Conservation (phyloP, 2,888 invertebrate genomes). For the Carcina quercana region DNA sequence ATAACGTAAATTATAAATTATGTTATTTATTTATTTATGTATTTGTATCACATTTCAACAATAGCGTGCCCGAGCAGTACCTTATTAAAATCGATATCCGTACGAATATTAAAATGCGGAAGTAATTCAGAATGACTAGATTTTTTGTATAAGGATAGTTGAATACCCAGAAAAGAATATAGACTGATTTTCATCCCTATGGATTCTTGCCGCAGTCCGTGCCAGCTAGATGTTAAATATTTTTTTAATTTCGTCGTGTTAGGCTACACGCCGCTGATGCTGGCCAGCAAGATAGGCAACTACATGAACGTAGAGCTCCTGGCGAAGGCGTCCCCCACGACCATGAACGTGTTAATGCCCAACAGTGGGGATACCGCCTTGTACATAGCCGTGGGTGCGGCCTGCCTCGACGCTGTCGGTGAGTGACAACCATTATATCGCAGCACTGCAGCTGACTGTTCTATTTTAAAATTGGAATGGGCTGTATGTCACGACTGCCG, state of each 20-base stretch:
- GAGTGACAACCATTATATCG: constrained; percentile 14
- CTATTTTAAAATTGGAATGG: background rate
- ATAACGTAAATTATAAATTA: too few species aligned
- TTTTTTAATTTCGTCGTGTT: constrained; percentile 1
- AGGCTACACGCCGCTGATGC: constrained; percentile 69
- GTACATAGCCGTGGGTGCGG: constrained; percentile 53
- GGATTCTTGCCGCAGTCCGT: too few species aligned
- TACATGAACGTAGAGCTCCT: constrained; percentile 42
- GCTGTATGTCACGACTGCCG: background rate
- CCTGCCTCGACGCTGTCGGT: constrained; percentile 43
- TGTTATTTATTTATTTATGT: too few species aligned
- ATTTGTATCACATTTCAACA: too few species aligned
- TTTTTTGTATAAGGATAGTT: too few species aligned
- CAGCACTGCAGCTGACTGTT: background rate
- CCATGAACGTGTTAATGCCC: constrained; percentile 46
- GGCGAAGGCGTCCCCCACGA: constrained; percentile 31
- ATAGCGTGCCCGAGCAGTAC: too few species aligned
- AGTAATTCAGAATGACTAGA: too few species aligned
- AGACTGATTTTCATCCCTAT: too few species aligned
- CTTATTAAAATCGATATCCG: too few species aligned
- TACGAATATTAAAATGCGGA: too few species aligned
- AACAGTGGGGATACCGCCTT: constrained; percentile 66
- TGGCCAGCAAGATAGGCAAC: constrained; percentile 44
- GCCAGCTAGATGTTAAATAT: background rate
- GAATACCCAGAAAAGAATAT: too few species aligned